Evolutionary conservation across 2,888 invertebrate species (phyloP).

Genomic region (Chymomyza caudatula): DNA sequence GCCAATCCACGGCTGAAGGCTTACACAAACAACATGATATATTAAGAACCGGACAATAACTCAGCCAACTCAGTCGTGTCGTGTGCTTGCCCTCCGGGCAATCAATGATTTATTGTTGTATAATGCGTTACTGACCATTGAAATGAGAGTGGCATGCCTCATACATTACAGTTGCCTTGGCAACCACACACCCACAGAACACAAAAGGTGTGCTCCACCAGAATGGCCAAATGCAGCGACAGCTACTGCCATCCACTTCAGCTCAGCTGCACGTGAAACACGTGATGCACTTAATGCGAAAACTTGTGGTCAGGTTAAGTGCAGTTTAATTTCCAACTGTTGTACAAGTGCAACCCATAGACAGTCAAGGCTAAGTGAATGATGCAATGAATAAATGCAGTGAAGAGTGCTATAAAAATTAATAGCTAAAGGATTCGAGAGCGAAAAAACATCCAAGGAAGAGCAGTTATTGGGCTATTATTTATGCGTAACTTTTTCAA

Average conservation of each 20-base stretch:
- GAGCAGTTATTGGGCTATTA: too few species aligned
- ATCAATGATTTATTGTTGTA: conserved; percentile 1
- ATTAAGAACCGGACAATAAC: neutral
- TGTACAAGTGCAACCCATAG: neutral
- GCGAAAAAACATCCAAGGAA: too few species aligned
- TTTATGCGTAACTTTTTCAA: neutral
- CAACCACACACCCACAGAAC: neutral
- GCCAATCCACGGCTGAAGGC: conserved; percentile 29
- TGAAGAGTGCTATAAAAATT: neutral
- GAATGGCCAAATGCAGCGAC: neutral
- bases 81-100: neutral
- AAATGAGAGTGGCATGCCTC: neutral
- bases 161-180: too few species aligned
- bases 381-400: neutral
- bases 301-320: neutral
- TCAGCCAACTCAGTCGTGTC: neutral
- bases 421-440: neutral
- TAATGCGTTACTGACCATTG: neutral
- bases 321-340: neutral
- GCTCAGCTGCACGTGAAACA: neutral
- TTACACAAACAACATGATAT: neutral
- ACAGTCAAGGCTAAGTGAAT: neutral
- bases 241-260: neutral
- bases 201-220: neutral
- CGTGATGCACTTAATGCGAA: neutral